A percentile compares a stretch with the other conserved stretches of the same genome.
Evolutionary conservation across 2,888 invertebrate genomes (phyloP).

Genomic region (Ommatoiulus sabulosus): DNA sequence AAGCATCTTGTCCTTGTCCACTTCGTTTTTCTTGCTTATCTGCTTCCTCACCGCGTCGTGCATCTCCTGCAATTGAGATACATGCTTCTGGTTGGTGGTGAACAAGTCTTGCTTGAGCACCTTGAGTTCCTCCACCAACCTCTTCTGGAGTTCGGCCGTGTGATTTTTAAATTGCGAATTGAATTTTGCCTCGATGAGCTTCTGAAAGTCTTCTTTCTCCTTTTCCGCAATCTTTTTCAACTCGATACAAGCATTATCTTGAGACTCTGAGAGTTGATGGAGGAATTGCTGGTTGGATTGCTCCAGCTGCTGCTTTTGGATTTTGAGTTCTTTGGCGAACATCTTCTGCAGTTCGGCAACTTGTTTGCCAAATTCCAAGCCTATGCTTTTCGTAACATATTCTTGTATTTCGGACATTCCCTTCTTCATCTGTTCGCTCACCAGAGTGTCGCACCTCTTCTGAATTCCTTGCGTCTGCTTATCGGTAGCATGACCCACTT

Average conservation of each 20-base stretch:
- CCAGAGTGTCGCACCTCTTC: background rate
- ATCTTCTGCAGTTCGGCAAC: background rate
- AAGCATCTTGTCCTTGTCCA: background rate
- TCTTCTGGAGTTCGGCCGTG: background rate
- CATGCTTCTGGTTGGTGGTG: background rate
- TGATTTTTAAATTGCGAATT: background rate
- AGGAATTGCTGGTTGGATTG: background rate
- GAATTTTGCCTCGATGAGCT: background rate
- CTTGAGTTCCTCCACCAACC: background rate
- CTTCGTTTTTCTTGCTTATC: background rate
- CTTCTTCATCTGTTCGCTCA: background rate
- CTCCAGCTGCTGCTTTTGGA: conserved; percentile 21
- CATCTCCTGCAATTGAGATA: background rate
- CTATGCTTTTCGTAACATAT: background rate
- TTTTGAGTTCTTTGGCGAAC: background rate
- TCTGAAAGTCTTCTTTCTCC: background rate
- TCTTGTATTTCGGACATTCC: background rate
- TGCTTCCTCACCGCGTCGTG: background rate
- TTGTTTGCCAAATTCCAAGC: background rate
- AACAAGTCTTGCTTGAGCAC: background rate
- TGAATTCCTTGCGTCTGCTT: background rate
- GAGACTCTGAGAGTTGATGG: background rate
- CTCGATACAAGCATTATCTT: background rate
- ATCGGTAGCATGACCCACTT: background rate
- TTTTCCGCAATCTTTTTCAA: background rate